phyloP scores from a whole-genome alignment of 2,113 vertebrate genomes.

The Phainopepla nitens region DNA sequence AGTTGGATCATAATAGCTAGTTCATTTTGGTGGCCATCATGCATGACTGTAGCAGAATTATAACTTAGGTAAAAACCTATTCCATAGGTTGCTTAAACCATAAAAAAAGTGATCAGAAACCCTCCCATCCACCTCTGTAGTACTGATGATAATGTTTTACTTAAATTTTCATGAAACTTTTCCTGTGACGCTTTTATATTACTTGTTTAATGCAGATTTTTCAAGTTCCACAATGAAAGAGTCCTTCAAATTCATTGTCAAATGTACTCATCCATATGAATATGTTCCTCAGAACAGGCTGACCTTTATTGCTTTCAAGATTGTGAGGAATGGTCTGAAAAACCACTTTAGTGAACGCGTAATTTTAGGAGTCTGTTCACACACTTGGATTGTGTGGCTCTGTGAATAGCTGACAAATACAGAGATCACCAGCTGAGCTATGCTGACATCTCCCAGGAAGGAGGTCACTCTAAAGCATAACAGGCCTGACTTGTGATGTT shows the following conservation, averaged over 20 bases:
- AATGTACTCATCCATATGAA: not conserved
- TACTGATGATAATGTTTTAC: not conserved
- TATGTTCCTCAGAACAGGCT: not conserved
- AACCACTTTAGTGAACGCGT: not conserved
- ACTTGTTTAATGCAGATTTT: not conserved
- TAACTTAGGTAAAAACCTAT: not conserved
- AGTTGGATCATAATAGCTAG: not conserved
- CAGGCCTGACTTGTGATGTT: not conserved
- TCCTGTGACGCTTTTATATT: not conserved
- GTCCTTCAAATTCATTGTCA: not conserved
- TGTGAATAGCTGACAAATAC: not conserved
- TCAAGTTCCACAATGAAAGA: not conserved
- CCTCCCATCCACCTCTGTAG: not conserved
- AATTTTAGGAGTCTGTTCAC: not conserved
- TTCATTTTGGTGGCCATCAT: not conserved
- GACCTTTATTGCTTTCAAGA: not conserved
- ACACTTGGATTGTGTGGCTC: not conserved
- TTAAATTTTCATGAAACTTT: not conserved
- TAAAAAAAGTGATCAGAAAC: not conserved
- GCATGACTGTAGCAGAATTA: not conserved
- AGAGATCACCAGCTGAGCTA: not conserved
- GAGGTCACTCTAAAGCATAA: rapidly evolving
- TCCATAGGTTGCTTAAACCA: not conserved
- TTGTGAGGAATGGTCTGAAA: not conserved
- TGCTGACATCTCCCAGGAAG: not conserved